phyloP scores from a whole-genome alignment of 2,113 vertebrate genomes.

The Crotalus helleri region DNA sequence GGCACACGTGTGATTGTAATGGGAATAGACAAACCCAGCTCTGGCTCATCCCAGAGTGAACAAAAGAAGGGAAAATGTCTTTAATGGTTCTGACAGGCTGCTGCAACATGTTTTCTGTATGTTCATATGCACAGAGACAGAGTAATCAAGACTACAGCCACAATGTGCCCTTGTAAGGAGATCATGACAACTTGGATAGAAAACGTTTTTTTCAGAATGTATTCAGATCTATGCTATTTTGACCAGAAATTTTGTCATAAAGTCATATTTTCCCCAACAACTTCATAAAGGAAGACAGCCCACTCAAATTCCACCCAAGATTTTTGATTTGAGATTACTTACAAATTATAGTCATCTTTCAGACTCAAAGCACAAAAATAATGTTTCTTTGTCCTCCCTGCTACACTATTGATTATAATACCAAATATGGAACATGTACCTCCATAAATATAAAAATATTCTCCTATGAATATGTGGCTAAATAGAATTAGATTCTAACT shows the following conservation, averaged over 20 bases:
- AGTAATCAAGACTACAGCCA: neutral
- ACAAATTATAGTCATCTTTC: conserved; percentile 17
- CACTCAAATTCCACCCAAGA: neutral
- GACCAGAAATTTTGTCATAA: neutral
- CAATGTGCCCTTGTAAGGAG: neutral
- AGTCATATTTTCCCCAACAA: neutral
- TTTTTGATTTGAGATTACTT: neutral
- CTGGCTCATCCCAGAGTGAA: neutral
- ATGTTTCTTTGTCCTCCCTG: too few species aligned
- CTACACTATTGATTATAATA: neutral
- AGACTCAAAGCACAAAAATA: neutral
- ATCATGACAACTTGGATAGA: neutral
- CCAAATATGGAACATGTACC: neutral
- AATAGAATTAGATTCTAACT: neutral
- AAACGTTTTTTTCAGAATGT: neutral
- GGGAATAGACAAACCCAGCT: neutral
- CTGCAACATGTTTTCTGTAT: neutral
- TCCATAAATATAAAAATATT: neutral
- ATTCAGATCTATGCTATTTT: neutral
- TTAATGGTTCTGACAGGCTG: neutral
- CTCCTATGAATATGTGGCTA: neutral
- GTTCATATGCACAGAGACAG: neutral
- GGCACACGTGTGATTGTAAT: neutral
- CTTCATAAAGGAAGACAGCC: neutral
- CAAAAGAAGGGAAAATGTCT: neutral